Percentiles rank a stretch among this genome's conserved stretches.
Conservation (phyloP, 1,140 invertebrate genomes). For the Trinorchestia longiramus region DNA sequence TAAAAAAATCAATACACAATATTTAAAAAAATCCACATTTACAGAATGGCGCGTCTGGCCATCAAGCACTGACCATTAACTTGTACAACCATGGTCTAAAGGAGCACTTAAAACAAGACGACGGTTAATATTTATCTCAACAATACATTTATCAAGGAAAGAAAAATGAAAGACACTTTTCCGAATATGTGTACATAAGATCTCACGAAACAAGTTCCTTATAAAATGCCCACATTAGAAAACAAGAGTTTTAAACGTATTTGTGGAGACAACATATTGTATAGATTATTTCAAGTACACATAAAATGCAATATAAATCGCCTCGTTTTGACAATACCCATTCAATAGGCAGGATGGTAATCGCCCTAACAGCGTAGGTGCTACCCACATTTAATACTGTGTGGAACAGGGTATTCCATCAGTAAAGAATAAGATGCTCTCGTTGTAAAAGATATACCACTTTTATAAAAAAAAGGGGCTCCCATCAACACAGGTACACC, state of each 20-base stretch:
- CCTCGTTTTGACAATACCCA: neutral
- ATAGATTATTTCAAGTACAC: neutral
- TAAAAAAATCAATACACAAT: no score
- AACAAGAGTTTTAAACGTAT: neutral
- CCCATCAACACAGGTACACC: no score
- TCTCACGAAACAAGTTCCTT: neutral
- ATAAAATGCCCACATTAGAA: neutral
- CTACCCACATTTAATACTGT: no score
- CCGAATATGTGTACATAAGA: neutral
- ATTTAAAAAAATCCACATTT: neutral
- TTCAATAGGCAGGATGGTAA: neutral
- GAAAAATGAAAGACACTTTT: neutral
- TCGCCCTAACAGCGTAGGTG: neutral
- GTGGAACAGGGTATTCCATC: no score
- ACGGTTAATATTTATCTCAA: neutral
- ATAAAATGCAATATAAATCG: neutral
- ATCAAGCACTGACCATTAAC: neutral
- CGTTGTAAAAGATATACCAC: no score
- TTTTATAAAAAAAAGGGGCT: no score
- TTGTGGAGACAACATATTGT: neutral
- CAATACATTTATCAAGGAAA: neutral
- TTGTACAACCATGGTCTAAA: no score
- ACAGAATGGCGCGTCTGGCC: neutral
- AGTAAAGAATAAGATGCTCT: no score
- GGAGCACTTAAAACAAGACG: no score